Evolutionary conservation across 2,113 vertebrate species (phyloP).

Genomic region (Catharus bicknelli): DNA sequence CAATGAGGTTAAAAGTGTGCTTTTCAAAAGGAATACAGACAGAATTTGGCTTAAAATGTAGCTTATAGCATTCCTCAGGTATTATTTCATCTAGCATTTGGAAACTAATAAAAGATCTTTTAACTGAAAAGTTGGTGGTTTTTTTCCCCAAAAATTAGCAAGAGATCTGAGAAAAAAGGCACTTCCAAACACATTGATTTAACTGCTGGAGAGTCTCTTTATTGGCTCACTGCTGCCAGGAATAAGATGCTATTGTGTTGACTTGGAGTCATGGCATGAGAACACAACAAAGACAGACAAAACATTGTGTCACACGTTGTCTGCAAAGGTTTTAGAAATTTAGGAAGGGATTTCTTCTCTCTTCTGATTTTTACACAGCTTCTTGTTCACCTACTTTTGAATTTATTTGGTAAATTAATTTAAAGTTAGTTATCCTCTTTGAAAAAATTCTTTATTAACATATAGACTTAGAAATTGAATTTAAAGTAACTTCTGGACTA

Average conservation of each 20-base stretch:
- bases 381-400: not conserved
- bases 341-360: not conserved
- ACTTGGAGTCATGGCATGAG: constrained; percentile 6
- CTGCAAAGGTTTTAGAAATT: not conserved
- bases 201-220: not conserved
- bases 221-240: not conserved
- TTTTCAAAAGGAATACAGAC: not conserved
- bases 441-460: not conserved
- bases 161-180: not conserved
- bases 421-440: not conserved
- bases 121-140: not conserved
- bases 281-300: not conserved
- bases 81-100: constrained; percentile 35
- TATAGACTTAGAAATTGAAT: not conserved
- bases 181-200: constrained; percentile 20
- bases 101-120: not conserved
- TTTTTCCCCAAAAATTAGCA: not conserved
- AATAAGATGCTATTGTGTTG: constrained; percentile 19
- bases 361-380: not conserved
- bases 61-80: constrained; percentile 20
- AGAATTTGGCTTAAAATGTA: not conserved
- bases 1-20: not conserved
- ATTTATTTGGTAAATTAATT: not conserved
- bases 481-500: not conserved
- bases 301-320: not conserved